Base-by-base conservation (phyloP, 2,797 vertebrate species). In the Odontamblyopus rebecca region DNA sequence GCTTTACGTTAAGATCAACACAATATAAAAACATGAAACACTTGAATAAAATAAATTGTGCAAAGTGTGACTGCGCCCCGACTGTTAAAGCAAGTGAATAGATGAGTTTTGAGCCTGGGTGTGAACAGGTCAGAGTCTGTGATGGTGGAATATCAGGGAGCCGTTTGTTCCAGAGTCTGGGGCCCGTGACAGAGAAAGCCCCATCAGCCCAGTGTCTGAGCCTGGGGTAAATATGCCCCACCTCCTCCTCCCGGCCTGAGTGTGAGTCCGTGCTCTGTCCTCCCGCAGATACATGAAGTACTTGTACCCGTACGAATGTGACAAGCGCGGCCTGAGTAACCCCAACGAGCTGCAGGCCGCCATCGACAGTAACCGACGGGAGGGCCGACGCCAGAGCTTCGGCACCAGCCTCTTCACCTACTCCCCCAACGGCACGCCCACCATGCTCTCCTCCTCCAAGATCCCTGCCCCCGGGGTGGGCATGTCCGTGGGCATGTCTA, bases 221-320 rank as follows among this genome's bases (percentile, higher is more conserved):
- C 6, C 4, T 35, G 5, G 32, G 32, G 35, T 35, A 18, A 6
- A 19, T n/a, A 53, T 53, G 51, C 8, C 4, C 19, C n/a, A 6
- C 19, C 6, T n/a, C 8, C 2, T 53, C 12, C 41, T 23, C 23
- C 23, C 23, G 23, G 23, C 23, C 2, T 44, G 2, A 15, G 41
- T 44, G 41, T 12, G 6, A 19, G 29, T 35, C 2, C 9, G 1
- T 23, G 13, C 62, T 38, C 35, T n/a, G 19, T 54, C 19, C 18
- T 48, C 13, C 7, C 1, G 9, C 90, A 99, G 98, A 90, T 98
- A 99, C 89, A 99, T 99, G 98, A 99, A 98, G 94, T 99, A 99
- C 89, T 88, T 99, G 82, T 99, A 99, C 77, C 97, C 97, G 19
- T 98, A 98, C 2, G 97, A 98, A 94, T 98, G 97, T 91, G 97